These are phyloP conservation scores for Brassicogethes aeneus DNA, from an alignment of 2,888 invertebrate species.

Conservation along the genomic window DNA sequence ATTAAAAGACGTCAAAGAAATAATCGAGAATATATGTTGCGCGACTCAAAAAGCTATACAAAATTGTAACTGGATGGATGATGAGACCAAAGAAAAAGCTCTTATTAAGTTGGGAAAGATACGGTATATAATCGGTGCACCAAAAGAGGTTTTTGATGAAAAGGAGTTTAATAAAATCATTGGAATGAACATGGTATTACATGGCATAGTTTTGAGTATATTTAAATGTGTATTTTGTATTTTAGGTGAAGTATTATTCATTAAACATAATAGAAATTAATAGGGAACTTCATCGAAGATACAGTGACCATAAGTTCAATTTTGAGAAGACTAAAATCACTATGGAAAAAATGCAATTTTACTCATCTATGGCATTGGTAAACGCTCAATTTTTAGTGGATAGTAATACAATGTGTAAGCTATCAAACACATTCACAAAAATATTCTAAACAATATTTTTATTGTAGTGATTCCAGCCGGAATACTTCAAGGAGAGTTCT, in stretches of 20 bases:
- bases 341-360: conserved; percentile 8
- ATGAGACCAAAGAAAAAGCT: conserved; percentile 15
- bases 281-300: neutral
- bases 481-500: conserved; percentile 79
- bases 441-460: too few relatives aligned
- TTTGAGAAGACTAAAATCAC: conserved; percentile 10
- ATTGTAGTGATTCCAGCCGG: conserved; percentile 54
- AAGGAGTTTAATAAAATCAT: conserved; percentile 17
- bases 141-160: conserved; percentile 22
- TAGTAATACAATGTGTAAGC: conserved; percentile 16
- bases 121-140: conserved; percentile 20
- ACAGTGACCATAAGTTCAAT: conserved; percentile 6
- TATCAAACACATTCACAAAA: too few relatives aligned
- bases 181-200: conserved; percentile 28
- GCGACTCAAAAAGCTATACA: conserved; percentile 17
- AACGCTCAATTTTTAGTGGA: conserved; percentile 12
- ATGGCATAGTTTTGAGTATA: neutral
- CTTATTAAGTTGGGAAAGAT: conserved; percentile 17
- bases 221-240: neutral
- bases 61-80: conserved; percentile 20
- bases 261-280: conserved; percentile 9
- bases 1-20: conserved; percentile 15
- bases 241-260: conserved; percentile 8
- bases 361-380: conserved; percentile 8
- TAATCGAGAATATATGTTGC: conserved; percentile 18